Evolutionary conservation across 2,797 vertebrate genomes (phyloP).

Genomic region (Paguma larvata): DNA sequence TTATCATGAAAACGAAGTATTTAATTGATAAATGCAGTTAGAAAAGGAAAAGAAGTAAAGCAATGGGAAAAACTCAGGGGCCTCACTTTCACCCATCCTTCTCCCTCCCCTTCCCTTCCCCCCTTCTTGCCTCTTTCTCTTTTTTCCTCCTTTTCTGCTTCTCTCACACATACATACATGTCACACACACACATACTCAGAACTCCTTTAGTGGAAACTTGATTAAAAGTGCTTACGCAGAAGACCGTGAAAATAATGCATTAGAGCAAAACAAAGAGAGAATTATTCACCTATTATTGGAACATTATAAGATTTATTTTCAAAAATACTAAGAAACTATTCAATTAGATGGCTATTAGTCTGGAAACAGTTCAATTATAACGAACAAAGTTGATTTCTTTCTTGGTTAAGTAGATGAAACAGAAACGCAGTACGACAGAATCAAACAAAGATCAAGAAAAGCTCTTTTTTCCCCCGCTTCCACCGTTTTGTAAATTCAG

Average conservation of each 20-base stretch:
- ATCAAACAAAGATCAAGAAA: neutral
- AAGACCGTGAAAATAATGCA: constrained; percentile 25
- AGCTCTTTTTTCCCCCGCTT: neutral
- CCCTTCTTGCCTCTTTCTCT: neutral
- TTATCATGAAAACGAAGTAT: constrained; percentile 55
- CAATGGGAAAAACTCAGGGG: neutral
- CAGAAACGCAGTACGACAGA: neutral
- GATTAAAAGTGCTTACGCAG: constrained; percentile 6
- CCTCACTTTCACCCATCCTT: neutral
- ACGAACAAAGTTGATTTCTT: neutral
- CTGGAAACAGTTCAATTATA: neutral
- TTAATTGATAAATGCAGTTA: neutral
- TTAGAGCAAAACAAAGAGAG: neutral
- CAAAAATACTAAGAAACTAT: constrained; percentile 14
- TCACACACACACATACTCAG: neutral
- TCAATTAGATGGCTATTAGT: neutral
- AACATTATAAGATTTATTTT: constrained; percentile 9
- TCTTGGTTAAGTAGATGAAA: constrained; percentile 48
- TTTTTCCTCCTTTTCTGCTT: neutral
- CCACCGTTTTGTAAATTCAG: neutral
- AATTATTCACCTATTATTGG: neutral
- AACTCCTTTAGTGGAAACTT: neutral
- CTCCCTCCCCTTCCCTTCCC: neutral
- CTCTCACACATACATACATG: neutral
- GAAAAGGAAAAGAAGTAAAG: constrained; percentile 1